Base-by-base conservation (phyloP, 2,888 invertebrate genomes). In the Protonemura montana region DNA sequence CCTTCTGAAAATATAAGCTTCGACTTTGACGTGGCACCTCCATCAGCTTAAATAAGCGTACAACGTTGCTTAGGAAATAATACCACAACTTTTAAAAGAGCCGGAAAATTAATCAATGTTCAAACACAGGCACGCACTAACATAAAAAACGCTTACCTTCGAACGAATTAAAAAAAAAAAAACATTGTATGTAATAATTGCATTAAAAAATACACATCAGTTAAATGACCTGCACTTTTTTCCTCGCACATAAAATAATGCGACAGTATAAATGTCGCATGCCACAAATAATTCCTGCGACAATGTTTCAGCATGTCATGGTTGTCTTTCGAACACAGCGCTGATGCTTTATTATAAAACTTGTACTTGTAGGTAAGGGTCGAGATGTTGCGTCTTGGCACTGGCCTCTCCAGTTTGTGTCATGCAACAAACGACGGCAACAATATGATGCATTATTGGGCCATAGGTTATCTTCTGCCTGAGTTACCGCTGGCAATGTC, bases 401-500 rank as follows among this genome's bases (percentile, higher is more conserved):
- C 59, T 59, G 2, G 3, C 59, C 5, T 35, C n/a, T n/a, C n/a
- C n/a, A 21, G 59, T 59, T 59, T 6, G 59, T 59, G 16, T 59
- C 59, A 59, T 59, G 59, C 59, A 2, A 59, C 21, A 21, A n/a
- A n/a, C 59, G 21, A 59, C 3, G 5, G 35, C 59, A 59, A 59
- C 59, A 59, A 59, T 59, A 59, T 59, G 59, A 59, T 59, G 59
- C 59, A 59, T 59, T 59, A 59, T 59, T 59, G 59, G 59, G 59
- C 21, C 59, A 59, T 59, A 59, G 59, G 59, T 59, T 59, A 59
- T 59, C 59, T 13, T 6, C 5, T 10, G 21, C 59, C 59, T 59
- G 59, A 10, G 59, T 59, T 59, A 59, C 59, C 13, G 21, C 35
- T n/a, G 35, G 59, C 59, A 21, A 21, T 21, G 59, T 59, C 59